Evolutionary conservation across 2,797 vertebrate genomes (phyloP).

Genomic region (Gallinago nigripennis): DNA sequence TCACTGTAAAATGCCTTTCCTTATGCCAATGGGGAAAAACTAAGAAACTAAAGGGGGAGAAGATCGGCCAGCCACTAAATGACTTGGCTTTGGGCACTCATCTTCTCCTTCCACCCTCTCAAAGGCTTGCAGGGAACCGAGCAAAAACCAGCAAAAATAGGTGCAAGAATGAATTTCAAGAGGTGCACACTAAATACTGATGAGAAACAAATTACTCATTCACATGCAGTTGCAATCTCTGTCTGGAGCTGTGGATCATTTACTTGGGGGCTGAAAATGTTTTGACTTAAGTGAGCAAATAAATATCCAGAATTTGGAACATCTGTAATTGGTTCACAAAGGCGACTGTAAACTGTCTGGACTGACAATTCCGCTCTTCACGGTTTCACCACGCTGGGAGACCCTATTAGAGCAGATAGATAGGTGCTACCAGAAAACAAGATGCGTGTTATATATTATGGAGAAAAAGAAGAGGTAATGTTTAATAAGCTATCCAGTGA

Average conservation of each 20-base stretch:
- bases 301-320: not conserved
- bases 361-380: not conserved
- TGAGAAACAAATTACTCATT: not conserved
- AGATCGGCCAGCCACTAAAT: not conserved
- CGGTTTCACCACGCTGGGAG: not conserved
- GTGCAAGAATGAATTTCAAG: not conserved
- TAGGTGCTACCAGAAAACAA: constrained; percentile 9
- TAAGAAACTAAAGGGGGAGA: not conserved
- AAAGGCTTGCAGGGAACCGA: not conserved
- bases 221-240: not conserved
- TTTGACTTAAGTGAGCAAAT: constrained; percentile 4
- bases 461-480: constrained; percentile 2
- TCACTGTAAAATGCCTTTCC: not conserved
- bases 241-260: not conserved
- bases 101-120: not conserved
- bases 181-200: not conserved
- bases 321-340: not conserved
- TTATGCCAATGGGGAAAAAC: not conserved
- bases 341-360: not conserved
- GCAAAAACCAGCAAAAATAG: not conserved
- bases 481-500: not conserved
- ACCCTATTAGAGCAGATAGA: not conserved
- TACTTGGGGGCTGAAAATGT: not conserved
- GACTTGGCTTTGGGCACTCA: not conserved
- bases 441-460: rapidly evolving